These are phyloP conservation scores for Picus viridis DNA, from an alignment of 2,797 vertebrate genomes.

Conservation along the genomic window DNA sequence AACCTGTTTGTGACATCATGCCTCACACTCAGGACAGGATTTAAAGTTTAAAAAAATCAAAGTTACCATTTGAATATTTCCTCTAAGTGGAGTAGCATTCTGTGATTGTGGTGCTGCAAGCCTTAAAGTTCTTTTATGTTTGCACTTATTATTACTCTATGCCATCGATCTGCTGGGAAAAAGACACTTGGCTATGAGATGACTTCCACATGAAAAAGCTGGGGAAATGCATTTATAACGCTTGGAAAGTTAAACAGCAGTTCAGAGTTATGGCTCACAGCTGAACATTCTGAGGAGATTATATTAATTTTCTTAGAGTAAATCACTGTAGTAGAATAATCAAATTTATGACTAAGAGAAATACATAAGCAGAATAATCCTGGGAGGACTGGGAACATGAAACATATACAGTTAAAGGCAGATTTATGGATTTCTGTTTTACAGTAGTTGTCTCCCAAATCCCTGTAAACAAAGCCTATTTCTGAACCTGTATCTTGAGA, in stretches of 20 bases:
- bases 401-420: constrained; percentile 7
- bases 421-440: background rate
- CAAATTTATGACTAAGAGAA: constrained; percentile 18
- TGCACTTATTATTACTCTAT: background rate
- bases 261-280: background rate
- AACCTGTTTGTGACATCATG: background rate
- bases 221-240: background rate
- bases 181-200: background rate
- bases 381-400: background rate
- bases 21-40: background rate
- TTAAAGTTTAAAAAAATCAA: background rate
- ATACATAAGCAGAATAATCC: background rate
- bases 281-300: constrained; percentile 9
- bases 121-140: background rate
- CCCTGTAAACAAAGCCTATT: background rate
- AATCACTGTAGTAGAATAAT: constrained; percentile 15
- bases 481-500: background rate
- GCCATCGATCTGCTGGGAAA: background rate
- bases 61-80: background rate
- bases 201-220: background rate
- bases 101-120: background rate
- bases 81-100: background rate
- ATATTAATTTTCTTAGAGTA: constrained; percentile 22
- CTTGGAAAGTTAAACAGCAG: background rate
- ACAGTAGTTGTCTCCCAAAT: background rate